phyloP scores from a whole-genome alignment of 2,113 vertebrate species.

The Fulica atra region DNA sequence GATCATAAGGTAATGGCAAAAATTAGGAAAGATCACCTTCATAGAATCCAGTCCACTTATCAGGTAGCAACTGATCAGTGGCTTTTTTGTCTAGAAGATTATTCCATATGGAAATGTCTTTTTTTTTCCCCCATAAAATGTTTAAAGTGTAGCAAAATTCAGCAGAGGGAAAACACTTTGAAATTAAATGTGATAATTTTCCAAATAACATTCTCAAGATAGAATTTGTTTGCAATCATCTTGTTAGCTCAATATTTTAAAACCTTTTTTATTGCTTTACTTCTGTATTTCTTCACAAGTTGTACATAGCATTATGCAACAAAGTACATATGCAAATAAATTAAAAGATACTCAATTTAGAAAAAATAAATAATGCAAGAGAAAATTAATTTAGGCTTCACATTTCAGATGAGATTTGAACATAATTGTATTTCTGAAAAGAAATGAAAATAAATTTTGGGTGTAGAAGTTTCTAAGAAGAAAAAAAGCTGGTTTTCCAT shows the following conservation, averaged over 20 bases:
- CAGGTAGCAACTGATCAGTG: neutral
- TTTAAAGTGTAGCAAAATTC: neutral
- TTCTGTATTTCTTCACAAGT: neutral
- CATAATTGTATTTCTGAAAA: neutral
- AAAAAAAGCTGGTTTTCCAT: neutral
- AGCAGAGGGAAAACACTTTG: neutral
- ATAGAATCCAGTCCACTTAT: neutral
- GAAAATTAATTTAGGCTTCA: neutral
- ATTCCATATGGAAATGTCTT: neutral
- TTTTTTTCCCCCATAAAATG: accelerated
- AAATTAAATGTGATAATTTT: neutral
- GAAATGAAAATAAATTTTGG: neutral
- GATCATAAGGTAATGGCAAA: neutral
- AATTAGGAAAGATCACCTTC: neutral
- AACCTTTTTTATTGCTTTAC: neutral
- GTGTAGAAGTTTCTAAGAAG: neutral
- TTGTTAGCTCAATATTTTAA: neutral
- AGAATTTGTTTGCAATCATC: neutral
- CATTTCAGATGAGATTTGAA: neutral
- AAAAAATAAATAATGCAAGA: neutral
- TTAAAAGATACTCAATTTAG: neutral
- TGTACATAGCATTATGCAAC: neutral
- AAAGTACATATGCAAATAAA: neutral
- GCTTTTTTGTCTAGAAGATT: neutral
- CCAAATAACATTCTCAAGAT: neutral